Evolutionary conservation across 2,113 vertebrate genomes (phyloP), one percentile per base, ranked within the genome.

Genomic region (Callospermophilus lateralis): DNA sequence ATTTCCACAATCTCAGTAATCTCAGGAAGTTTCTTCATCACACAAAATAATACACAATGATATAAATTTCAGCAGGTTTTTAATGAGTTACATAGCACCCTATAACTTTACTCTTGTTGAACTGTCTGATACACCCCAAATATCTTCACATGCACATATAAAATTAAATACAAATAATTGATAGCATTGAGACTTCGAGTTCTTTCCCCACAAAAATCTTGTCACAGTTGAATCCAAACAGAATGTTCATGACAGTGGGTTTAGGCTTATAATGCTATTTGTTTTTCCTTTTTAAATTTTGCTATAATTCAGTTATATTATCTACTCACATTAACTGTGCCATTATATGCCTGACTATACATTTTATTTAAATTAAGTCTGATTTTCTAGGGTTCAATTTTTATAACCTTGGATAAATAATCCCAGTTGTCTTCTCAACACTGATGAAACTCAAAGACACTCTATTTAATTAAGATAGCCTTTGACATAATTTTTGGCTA

Each of bases 331-430:
- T 93, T 72, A 93, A 80, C 30, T 51, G n/a, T 70, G n/a, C 8
- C 16, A 65, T 74, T 20, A 85, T 24, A 70, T 34, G 12, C 22
- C 37, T 89, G 87, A 74, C 16, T 24, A 63, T 70, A 88, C 53
- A 87, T 86, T 97, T 93, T 90, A 96, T 85, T 95, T 67, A 97
- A 58, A 92, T 53, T 22, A 86, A 20, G n/a, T 81, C 55, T 90
- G 68, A 85, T 92, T 94, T 92, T 96, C 76, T 90, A 88, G 45
- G 15, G 28, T 42, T 94, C 28, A 65, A 20, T 90, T 93, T 96
- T 94, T 94, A 88, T 94, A 88, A 90, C 81, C 70, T 93, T 95
- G 76, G 10, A 89, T 90, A 87, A 92, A 94, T 84, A 93, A 8
- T 42, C 51, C 28, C 17, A 13, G 32, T 93, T 95, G 63, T 94